A percentile compares a stretch with the other conserved stretches of the same genome.
These are phyloP conservation scores for Tetragonula carbonaria DNA, from an alignment of 2,888 invertebrate genomes.

Conservation along the genomic window DNA sequence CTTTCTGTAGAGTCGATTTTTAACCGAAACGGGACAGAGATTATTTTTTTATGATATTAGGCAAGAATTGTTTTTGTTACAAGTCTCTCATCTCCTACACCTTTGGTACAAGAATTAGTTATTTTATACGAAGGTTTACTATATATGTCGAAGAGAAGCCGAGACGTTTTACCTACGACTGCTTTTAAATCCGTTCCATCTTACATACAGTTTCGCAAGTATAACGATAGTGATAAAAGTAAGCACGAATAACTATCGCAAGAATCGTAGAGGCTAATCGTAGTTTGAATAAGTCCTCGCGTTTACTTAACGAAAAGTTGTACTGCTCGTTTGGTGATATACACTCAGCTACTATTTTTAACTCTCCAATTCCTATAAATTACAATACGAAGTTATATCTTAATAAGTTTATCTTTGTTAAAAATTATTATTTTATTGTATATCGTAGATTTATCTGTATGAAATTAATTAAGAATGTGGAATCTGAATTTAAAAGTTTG, in stretches of 20 bases:
- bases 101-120: constrained; percentile 21
- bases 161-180: constrained; percentile 44
- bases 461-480: neutral
- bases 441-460: neutral
- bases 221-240: neutral
- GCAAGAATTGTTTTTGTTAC: neutral
- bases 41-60: too few species aligned
- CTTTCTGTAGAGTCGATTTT: too few species aligned
- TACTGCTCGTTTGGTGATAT: constrained; percentile 16
- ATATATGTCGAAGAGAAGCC: constrained; percentile 18
- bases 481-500: neutral
- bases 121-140: constrained; percentile 38
- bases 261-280: neutral
- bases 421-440: neutral
- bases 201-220: constrained; percentile 39
- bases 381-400: too few species aligned
- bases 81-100: neutral
- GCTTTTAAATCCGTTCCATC: constrained; percentile 66
- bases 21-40: too few species aligned
- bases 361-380: neutral
- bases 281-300: constrained; percentile 17
- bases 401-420: neutral
- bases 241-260: constrained; percentile 4
- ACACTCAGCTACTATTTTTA: neutral
- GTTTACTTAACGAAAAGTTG: constrained; percentile 18